phyloP scores from a whole-genome alignment of 53 echinoderm and acorn worm genomes.

The Holothuria scabra region DNA sequence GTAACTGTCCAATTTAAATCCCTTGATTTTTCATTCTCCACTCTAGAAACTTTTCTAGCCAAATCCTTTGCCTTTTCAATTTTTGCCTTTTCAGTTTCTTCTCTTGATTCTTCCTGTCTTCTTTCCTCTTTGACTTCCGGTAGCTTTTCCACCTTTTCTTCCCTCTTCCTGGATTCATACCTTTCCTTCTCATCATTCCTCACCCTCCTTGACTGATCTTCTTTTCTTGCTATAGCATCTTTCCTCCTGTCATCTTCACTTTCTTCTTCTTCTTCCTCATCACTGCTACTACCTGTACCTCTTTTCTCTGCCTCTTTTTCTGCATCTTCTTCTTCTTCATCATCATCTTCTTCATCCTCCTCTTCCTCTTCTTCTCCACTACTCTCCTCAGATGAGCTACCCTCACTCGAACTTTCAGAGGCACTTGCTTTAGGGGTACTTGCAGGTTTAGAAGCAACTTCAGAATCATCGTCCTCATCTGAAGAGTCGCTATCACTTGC shows the following conservation, averaged over 20 bases:
- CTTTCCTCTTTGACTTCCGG: slow-evolving; percentile 1
- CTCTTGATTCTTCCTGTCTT: not conserved
- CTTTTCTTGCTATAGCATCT: not conserved
- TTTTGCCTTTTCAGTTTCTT: not conserved
- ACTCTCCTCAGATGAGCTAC: slow-evolving; percentile 3
- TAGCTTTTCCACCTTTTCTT: slow-evolving; percentile 22
- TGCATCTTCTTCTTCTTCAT: slow-evolving; percentile 8
- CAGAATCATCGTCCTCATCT: slow-evolving; percentile 41
- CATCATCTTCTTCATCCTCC: slow-evolving; percentile 13
- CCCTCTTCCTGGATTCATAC: slow-evolving; percentile 1
- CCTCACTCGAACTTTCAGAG: not conserved
- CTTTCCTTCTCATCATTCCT: slow-evolving; percentile 26
- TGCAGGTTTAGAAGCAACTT: slow-evolving; percentile 1
- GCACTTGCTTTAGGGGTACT: slow-evolving; percentile 31
- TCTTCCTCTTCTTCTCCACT: slow-evolving; percentile 24
- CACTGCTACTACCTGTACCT: slow-evolving; percentile 10
- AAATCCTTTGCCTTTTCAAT: not conserved
- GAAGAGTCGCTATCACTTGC: slow-evolving; percentile 5
- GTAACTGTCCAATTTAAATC: no score
- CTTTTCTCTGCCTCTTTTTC: slow-evolving; percentile 22
- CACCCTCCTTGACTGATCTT: not conserved
- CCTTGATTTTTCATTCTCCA: no score
- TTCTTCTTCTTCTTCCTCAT: slow-evolving; percentile 51
- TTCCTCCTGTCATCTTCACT: slow-evolving; percentile 22
- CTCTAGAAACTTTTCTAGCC: not conserved